Evolutionary conservation across 2,113 vertebrate genomes (phyloP).

Genomic region (Odontesthes bonariensis): DNA sequence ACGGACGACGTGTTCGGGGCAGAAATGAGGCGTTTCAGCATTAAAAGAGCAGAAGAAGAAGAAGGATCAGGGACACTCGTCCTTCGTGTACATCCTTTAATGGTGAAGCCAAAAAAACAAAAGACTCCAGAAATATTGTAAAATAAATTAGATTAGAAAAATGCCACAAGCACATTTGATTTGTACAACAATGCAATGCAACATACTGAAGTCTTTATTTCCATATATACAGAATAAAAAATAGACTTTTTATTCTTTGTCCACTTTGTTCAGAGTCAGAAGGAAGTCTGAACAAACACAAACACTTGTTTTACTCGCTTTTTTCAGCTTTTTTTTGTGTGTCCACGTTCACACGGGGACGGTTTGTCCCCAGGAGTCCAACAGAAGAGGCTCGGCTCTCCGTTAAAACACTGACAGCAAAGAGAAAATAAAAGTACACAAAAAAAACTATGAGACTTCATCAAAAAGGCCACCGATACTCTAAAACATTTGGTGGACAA

Average conservation of each 20-base stretch:
- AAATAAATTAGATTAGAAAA: constrained; percentile 91
- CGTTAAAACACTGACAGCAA: constrained; percentile 57
- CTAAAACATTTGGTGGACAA: constrained; percentile 46
- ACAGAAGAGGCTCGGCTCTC: constrained; percentile 81
- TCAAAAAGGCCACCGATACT: constrained; percentile 30
- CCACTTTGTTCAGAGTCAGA: constrained; percentile 81
- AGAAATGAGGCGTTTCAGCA: too few relatives aligned
- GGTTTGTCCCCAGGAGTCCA: constrained; percentile 26
- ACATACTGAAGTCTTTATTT: constrained; percentile 74
- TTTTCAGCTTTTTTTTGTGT: constrained; percentile 47
- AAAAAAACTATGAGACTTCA: constrained; percentile 45
- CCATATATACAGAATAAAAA: constrained; percentile 85
- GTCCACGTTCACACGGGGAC: constrained; percentile 33
- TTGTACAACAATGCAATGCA: constrained; percentile 87
- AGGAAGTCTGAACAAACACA: constrained; percentile 70
- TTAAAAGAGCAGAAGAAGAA: background rate
- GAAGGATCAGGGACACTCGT: background rate
- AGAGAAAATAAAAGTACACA: constrained; percentile 13
- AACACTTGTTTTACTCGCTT: constrained; percentile 38
- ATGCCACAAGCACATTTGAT: constrained; percentile 88
- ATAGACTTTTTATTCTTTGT: constrained; percentile 83
- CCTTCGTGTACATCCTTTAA: constrained; percentile 85
- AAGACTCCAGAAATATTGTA: constrained; percentile 74
- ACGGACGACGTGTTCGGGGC: too few relatives aligned
- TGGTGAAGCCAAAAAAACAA: constrained; percentile 85